These are phyloP conservation scores for Acipenser ruthenus DNA, from an alignment of 2,797 vertebrate genomes.

Conservation along the genomic window DNA sequence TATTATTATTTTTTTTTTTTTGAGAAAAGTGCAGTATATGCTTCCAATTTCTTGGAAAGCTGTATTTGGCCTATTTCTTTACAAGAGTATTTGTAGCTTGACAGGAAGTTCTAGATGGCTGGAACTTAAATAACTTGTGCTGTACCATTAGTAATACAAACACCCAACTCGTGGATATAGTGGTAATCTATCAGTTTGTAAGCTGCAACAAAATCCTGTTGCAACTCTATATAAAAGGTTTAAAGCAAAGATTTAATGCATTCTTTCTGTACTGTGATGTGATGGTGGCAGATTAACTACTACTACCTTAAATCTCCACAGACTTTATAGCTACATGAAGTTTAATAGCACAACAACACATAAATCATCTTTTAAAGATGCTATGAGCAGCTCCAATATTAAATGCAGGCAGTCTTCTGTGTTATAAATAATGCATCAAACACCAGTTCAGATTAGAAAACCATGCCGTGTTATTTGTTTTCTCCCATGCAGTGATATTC, in stretches of 20 bases:
- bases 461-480: slow-evolving; percentile 81
- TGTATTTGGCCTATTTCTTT: too few relatives aligned
- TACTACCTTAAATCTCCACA: slow-evolving; percentile 85
- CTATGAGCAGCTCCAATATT: slow-evolving; percentile 86
- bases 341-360: slow-evolving; percentile 86
- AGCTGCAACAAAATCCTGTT: slow-evolving; percentile 78
- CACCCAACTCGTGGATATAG: slow-evolving; percentile 37
- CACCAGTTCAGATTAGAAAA: slow-evolving; percentile 61
- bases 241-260: slow-evolving; percentile 84
- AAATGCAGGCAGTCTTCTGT: slow-evolving; percentile 88
- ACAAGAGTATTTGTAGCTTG: too few relatives aligned
- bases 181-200: slow-evolving; percentile 80
- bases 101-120: background rate
- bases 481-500: slow-evolving; percentile 75
- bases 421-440: slow-evolving; percentile 99
- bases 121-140: background rate
- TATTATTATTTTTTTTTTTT: too few relatives aligned
- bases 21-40: too few relatives aligned
- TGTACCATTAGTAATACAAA: background rate
- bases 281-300: slow-evolving; percentile 90
- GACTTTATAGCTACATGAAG: slow-evolving; percentile 84
- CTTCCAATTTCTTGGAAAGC: slow-evolving; percentile 25
- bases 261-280: slow-evolving; percentile 60
- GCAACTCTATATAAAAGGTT: slow-evolving; percentile 79
- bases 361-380: slow-evolving; percentile 99